These are phyloP conservation scores for Numenius arquata DNA, from an alignment of 2,113 vertebrate genomes.

Conservation along the genomic window DNA sequence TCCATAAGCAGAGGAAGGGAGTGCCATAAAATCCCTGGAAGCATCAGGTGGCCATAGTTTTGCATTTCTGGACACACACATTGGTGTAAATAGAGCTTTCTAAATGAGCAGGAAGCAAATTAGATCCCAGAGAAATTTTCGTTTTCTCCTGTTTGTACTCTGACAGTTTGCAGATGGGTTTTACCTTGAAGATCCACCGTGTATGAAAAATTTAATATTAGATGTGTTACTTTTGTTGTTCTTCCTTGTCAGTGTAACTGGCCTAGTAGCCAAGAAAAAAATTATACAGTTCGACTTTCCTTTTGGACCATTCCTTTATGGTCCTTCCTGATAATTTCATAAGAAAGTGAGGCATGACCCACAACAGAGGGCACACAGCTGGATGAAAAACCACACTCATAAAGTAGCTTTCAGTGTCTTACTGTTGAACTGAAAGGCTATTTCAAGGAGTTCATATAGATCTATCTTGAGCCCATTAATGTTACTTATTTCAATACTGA, in stretches of 20 bases:
- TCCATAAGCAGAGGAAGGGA: neutral
- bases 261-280: neutral
- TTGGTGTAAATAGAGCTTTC: neutral
- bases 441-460: neutral
- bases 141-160: neutral
- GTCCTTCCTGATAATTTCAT: neutral
- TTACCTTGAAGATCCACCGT: neutral
- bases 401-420: neutral
- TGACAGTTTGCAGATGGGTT: neutral
- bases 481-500: neutral
- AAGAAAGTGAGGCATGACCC: neutral
- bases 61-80: neutral
- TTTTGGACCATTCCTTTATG: neutral
- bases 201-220: neutral
- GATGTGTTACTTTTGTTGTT: neutral
- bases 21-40: neutral
- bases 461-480: neutral
- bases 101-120: neutral
- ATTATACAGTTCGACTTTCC: neutral
- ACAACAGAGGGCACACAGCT: neutral
- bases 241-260: neutral
- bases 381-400: neutral
- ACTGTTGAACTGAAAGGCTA: neutral
- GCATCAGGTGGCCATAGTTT: neutral
- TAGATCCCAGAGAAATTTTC: neutral